phyloP scores from a whole-genome alignment of 2,888 invertebrate genomes.

The Elegia similella region DNA sequence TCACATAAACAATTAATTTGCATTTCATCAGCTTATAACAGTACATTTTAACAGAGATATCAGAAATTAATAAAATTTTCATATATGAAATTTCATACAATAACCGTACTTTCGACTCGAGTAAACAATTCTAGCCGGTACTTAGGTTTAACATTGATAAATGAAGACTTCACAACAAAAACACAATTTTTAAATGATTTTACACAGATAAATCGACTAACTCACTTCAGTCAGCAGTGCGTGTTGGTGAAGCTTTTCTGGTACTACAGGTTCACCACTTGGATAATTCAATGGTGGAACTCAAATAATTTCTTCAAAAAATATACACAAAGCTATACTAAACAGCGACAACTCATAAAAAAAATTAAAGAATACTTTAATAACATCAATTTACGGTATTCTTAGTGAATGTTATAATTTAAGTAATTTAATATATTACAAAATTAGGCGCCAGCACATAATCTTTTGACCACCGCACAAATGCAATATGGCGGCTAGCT shows the following conservation, averaged over 20 bases:
- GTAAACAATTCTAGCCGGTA: conserved; percentile 62
- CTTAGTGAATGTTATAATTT: conserved; percentile 26
- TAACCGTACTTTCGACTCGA: background rate
- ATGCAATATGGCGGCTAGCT: conserved; percentile 61
- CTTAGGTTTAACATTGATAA: background rate
- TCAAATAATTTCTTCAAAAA: conserved; percentile 39
- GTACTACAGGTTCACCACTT: conserved; percentile 53
- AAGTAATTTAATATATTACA: conserved; percentile 41
- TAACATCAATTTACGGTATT: background rate
- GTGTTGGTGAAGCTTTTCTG: conserved; percentile 54
- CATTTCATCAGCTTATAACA: background rate
- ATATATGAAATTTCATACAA: background rate
- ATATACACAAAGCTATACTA: conserved; percentile 28
- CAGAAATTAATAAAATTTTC: background rate
- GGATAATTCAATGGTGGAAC: conserved; percentile 65
- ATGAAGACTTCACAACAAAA: background rate
- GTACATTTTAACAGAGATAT: background rate
- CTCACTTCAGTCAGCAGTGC: conserved; percentile 42
- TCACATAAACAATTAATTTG: conserved; percentile 18
- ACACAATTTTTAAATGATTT: background rate
- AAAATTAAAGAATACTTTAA: conserved; percentile 19
- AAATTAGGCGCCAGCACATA: conserved; percentile 50
- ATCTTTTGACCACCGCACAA: conserved; percentile 51
- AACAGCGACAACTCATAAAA: conserved; percentile 24
- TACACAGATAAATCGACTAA: conserved; percentile 15